Evolutionary conservation across 2,888 invertebrate species (phyloP), one percentile per base, ranked within the genome.

Genomic region (Metallyticus violacea): DNA sequence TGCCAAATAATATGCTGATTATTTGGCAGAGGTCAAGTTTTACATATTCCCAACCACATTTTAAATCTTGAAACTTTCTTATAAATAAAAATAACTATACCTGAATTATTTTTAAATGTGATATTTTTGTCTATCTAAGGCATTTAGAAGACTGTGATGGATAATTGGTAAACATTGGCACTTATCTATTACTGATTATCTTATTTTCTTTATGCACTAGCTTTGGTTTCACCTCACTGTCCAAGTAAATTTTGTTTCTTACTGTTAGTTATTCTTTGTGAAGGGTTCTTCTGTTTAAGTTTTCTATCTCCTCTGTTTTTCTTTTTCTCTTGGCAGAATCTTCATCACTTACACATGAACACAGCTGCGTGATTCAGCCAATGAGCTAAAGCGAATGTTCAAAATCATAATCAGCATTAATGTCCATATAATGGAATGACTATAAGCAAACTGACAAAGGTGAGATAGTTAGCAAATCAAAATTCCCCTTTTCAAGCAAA

Each of bases 321-420:
- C 85, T 84, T 81, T 88, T 81, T 87, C 81, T 87, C 81, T 86
- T 28, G 77, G 85, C 88, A 87, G 87, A 87, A 86, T 87, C 88
- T 88, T 78, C 88, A 62, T 62, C 40, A 88, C 86, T 87, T 86
- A 62, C 86, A 86, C 85, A 86, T 81, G 82, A 86, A 86, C 83
- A 88, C 86, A 77, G 40, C 82, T 15, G 86, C 87, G 87, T 88
- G 87, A 86, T 88, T 88, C 40, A 62, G 15, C 22, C 40, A 9
- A 62, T 62, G 40, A 62, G 40, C 40, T 62, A 62, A 62, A 62
- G 40, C 22, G 40, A 62, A 62, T 15, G 15, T 62, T 62, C 40
- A 9, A 62, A 62, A 62, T 62, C 22, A 62, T 62, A 62, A 40
- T 40, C 40, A 40, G 7, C 40, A 40, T 40, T 40, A 40, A 62